Percentiles rank a stretch among this genome's conserved stretches.
These are phyloP conservation scores for Podarcis lilfordi DNA, from an alignment of 2,797 vertebrate species.

Conservation along the genomic window DNA sequence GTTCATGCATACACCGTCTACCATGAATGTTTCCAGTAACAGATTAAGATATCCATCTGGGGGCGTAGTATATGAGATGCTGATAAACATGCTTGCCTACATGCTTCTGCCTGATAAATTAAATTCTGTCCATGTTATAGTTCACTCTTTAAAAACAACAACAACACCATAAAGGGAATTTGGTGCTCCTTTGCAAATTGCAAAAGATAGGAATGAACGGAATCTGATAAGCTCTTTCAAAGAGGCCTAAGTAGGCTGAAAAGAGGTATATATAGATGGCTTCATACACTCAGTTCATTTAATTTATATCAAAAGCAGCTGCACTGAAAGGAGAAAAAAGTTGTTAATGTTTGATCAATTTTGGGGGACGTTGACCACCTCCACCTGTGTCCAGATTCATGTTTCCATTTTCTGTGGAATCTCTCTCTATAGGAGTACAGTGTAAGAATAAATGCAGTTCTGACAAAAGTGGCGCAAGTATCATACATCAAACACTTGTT, in stretches of 20 bases:
- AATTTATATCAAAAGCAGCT: conserved; percentile 72
- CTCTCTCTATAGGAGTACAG: conserved; percentile 74
- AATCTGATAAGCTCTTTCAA: conserved; percentile 59
- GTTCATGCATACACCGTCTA: conserved; percentile 66
- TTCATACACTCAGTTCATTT: conserved; percentile 75
- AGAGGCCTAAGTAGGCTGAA: conserved; percentile 73
- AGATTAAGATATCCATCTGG: conserved; percentile 75
- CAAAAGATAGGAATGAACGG: conserved; percentile 55
- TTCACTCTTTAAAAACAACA: not conserved
- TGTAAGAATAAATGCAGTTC: conserved; percentile 83
- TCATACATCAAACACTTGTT: conserved; percentile 97
- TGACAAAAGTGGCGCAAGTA: conserved; percentile 91
- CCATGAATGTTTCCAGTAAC: conserved; percentile 71
- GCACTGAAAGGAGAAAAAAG: conserved; percentile 58
- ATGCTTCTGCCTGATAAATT: conserved; percentile 56
- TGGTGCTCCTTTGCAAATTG: conserved; percentile 54
- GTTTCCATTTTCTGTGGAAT: conserved; percentile 78
- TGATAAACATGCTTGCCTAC: conserved; percentile 55
- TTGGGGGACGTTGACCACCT: conserved; percentile 72
- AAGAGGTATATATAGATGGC: conserved; percentile 76
- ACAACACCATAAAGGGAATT: conserved; percentile 54
- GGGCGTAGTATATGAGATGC: conserved; percentile 65
- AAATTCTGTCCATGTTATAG: conserved; percentile 34
- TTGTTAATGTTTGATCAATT: conserved; percentile 75
- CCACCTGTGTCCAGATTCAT: conserved; percentile 72